These are phyloP conservation scores for Eumaeus atala DNA, from an alignment of 1,140 invertebrate species.

Conservation along the genomic window DNA sequence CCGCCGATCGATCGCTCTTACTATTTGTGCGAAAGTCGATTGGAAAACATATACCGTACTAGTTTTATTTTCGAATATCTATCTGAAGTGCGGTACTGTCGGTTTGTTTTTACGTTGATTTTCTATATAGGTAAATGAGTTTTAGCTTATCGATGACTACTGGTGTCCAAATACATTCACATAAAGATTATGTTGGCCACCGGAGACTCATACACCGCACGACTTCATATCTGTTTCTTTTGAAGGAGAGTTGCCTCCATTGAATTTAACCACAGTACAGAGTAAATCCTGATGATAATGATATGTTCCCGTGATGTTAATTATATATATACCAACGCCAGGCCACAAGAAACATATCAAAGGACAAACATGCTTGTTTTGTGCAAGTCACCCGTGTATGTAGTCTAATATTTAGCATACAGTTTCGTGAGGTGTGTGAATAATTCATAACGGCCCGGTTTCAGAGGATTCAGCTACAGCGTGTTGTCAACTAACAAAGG, in stretches of 20 bases:
- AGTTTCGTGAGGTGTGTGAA: slow-evolving; percentile 29
- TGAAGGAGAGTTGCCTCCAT: neutral
- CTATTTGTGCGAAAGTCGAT: neutral
- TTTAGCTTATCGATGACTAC: too few species aligned
- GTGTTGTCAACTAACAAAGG: slow-evolving; percentile 47
- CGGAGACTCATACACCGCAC: too few species aligned
- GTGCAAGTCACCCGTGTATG: slow-evolving; percentile 2
- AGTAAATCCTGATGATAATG: neutral
- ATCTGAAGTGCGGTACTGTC: too few species aligned
- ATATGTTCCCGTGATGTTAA: too few species aligned
- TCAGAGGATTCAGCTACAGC: slow-evolving; percentile 17
- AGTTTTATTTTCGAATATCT: too few species aligned
- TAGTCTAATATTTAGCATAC: slow-evolving; percentile 17
- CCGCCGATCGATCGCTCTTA: slow-evolving; percentile 15
- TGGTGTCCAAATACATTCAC: too few species aligned
- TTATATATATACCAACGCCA: neutral
- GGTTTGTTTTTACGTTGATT: too few species aligned
- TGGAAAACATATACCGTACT: neutral
- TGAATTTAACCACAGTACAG: neutral
- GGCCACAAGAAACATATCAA: neutral
- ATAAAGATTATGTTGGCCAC: too few species aligned
- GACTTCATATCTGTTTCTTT: too few species aligned
- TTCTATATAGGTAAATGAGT: too few species aligned
- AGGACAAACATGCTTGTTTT: slow-evolving; percentile 11
- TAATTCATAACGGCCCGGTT: slow-evolving; percentile 45